Evolutionary conservation across 1,140 invertebrate species (phyloP).

Genomic region (Calephelis nemesis): DNA sequence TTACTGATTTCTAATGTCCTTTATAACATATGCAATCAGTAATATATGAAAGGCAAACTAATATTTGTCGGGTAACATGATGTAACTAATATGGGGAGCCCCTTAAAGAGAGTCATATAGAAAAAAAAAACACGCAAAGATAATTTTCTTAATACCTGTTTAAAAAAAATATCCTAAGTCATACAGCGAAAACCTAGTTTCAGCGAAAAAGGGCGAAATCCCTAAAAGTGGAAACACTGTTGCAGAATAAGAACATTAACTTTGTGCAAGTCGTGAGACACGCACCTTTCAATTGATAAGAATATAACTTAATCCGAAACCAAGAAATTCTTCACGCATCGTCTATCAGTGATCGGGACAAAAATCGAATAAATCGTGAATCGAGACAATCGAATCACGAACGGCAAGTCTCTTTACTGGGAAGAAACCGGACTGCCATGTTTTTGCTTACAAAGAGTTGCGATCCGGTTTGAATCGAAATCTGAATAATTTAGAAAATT

Average conservation of each 20-base stretch:
- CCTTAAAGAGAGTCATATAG: too few species aligned
- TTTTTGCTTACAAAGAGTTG: conserved; percentile 33
- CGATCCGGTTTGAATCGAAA: conserved; percentile 22
- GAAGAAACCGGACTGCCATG: conserved; percentile 36
- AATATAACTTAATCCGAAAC: conserved; percentile 40
- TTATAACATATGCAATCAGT: too few species aligned
- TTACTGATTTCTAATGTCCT: too few species aligned
- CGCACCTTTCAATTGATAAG: conserved; percentile 28
- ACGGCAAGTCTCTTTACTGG: conserved; percentile 37
- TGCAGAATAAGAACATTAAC: conserved; percentile 1
- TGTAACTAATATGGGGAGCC: too few species aligned
- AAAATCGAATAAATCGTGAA: conserved; percentile 49
- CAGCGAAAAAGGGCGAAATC: too few species aligned
- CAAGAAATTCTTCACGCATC: conserved; percentile 38
- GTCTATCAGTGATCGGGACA: conserved; percentile 33
- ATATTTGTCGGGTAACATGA: too few species aligned
- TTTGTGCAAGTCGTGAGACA: conserved; percentile 26
- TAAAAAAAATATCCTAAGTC: too few species aligned
- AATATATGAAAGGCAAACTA: too few species aligned
- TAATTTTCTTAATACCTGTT: too few species aligned
- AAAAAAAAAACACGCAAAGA: too few species aligned
- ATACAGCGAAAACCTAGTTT: too few species aligned
- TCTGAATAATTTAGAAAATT: conserved; percentile 14
- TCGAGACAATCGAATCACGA: conserved; percentile 53
- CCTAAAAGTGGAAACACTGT: too few species aligned